Percentiles rank a stretch among this genome's conserved stretches.
These are phyloP conservation scores for Dryas iulia DNA, from an alignment of 1,140 invertebrate species.

Conservation along the genomic window DNA sequence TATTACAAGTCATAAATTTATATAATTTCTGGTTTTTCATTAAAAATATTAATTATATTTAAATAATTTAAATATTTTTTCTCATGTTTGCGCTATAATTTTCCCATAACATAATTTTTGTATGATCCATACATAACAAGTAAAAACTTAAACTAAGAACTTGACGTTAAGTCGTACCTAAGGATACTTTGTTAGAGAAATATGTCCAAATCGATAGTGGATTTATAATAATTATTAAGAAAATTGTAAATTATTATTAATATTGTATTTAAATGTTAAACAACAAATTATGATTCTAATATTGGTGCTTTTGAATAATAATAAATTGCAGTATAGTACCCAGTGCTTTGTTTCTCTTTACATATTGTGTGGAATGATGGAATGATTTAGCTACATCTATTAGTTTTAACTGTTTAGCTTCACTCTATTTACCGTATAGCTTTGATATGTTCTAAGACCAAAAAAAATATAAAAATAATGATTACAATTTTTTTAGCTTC, in stretches of 20 bases:
- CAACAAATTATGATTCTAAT: slow-evolving; percentile 36
- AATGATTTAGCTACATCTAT: slow-evolving; percentile 1
- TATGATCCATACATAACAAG: not conserved
- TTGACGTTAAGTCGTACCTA: too few species aligned
- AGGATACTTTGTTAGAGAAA: not conserved
- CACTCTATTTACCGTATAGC: too few species aligned
- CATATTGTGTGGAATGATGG: slow-evolving; percentile 5
- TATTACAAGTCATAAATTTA: too few species aligned
- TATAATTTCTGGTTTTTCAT: too few species aligned
- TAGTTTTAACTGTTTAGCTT: too few species aligned
- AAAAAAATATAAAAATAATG: too few species aligned
- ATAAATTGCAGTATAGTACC: slow-evolving; percentile 38
- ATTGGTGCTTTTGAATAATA: slow-evolving; percentile 55
- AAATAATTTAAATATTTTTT: too few species aligned
- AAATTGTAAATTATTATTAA: slow-evolving; percentile 15
- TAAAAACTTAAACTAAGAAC: not conserved
- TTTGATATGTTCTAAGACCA: too few species aligned
- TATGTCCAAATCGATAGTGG: not conserved
- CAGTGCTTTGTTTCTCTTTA: slow-evolving; percentile 13
- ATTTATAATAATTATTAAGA: slow-evolving; percentile 1
- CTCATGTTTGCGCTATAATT: too few species aligned
- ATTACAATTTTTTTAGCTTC: too few species aligned
- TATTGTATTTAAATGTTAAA: slow-evolving; percentile 10
- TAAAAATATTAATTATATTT: too few species aligned
- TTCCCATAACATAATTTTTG: too few species aligned